phyloP scores from a whole-genome alignment of 2,113 vertebrate genomes.

The Dermatemys mawii region DNA sequence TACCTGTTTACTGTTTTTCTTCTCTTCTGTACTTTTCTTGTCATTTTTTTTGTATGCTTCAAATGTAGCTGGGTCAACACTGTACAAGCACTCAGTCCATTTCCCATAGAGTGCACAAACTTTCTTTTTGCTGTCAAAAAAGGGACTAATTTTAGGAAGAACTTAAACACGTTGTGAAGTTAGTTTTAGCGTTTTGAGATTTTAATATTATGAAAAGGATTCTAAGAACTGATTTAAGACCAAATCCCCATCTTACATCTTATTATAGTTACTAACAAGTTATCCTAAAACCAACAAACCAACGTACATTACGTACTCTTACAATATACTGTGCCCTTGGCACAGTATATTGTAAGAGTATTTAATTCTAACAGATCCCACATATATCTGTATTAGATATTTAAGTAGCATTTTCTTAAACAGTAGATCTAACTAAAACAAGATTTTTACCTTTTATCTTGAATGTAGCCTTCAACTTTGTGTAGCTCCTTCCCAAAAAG shows the following conservation, averaged over 20 bases:
- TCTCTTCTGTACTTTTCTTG: constrained; percentile 91
- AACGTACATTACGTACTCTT: too few relatives aligned
- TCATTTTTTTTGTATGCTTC: constrained; percentile 93
- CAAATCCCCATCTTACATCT: not conserved
- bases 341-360: not conserved
- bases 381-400: not conserved
- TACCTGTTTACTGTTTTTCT: constrained; percentile 91
- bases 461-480: constrained; percentile 98
- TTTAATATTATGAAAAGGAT: not conserved
- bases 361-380: not conserved
- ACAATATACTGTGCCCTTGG: too few relatives aligned
- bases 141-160: constrained; percentile 1
- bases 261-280: not conserved
- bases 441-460: constrained; percentile 92
- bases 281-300: not conserved
- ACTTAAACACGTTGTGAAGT: not conserved
- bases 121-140: constrained; percentile 91
- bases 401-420: not conserved
- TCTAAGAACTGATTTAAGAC: not conserved
- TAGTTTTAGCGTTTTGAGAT: not conserved
- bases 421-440: not conserved
- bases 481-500: constrained; percentile 98
- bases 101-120: constrained; percentile 94
- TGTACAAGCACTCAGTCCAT: constrained; percentile 97
- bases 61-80: constrained; percentile 85